Conservation (phyloP, 2,888 invertebrate species). For the Schizaphis graminum region DNA sequence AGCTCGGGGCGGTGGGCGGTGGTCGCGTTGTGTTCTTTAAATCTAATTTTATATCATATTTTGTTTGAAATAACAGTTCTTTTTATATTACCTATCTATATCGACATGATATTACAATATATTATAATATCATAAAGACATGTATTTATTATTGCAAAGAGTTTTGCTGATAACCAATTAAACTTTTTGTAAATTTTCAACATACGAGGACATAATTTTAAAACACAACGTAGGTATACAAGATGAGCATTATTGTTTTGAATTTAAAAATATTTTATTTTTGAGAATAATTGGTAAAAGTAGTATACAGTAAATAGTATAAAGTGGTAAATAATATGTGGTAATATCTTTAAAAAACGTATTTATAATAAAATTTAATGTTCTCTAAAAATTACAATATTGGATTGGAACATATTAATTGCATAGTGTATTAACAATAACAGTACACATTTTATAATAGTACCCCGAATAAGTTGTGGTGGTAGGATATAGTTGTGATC, state of each 20-base stretch:
- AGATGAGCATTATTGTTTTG: neutral
- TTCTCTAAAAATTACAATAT: neutral
- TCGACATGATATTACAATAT: neutral
- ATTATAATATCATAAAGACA: neutral
- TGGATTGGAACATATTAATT: neutral
- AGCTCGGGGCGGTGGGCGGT: neutral
- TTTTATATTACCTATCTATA: neutral
- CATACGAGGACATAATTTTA: neutral
- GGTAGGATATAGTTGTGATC: neutral
- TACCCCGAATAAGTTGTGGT: neutral
- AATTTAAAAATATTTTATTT: neutral
- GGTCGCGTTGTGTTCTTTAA: neutral
- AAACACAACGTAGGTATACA: neutral
- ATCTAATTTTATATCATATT: slow-evolving; percentile 19
- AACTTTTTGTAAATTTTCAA: neutral
- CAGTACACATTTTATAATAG: neutral
- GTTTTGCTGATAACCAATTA: neutral
- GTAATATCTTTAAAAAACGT: neutral
- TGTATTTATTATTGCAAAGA: neutral
- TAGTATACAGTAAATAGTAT: too few relatives aligned
- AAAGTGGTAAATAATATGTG: too few relatives aligned
- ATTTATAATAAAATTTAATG: neutral
- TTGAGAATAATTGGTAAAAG: neutral
- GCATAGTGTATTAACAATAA: neutral
- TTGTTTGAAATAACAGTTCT: neutral